A percentile compares a stretch with the other conserved stretches of the same genome.
Evolutionary conservation across 2,888 invertebrate species (phyloP).

Genomic region (Torymus texanus): DNA sequence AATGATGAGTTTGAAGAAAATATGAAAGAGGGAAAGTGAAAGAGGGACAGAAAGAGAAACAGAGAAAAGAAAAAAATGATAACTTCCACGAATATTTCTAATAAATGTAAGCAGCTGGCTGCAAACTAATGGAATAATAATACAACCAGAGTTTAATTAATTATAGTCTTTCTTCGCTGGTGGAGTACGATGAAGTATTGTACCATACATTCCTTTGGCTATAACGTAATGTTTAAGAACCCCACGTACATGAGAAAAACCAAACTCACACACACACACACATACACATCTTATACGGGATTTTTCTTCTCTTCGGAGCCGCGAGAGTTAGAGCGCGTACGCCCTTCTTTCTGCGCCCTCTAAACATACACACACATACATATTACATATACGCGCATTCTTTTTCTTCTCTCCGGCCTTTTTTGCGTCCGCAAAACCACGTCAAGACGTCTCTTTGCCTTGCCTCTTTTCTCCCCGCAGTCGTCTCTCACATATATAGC

Average conservation of each 20-base stretch:
- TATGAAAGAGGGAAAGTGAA: slow-evolving; percentile 1
- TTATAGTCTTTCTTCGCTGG: slow-evolving; percentile 66
- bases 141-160: slow-evolving; percentile 63
- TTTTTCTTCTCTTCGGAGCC: slow-evolving; percentile 6
- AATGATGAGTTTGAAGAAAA: not conserved
- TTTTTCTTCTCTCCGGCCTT: too few relatives aligned
- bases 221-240: slow-evolving; percentile 68
- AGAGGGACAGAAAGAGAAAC: not conserved
- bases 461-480: too few relatives aligned
- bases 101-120: slow-evolving; percentile 70
- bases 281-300: not conserved
- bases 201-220: slow-evolving; percentile 76
- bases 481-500: too few relatives aligned
- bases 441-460: too few relatives aligned
- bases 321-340: not conserved
- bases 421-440: too few relatives aligned
- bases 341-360: not conserved
- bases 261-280: not conserved
- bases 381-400: too few relatives aligned
- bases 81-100: slow-evolving; percentile 56
- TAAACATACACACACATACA: too few relatives aligned
- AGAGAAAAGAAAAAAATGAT: slow-evolving; percentile 15
- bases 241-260: not conserved
- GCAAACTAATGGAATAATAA: slow-evolving; percentile 57
- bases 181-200: slow-evolving; percentile 74